These are phyloP conservation scores for Ramphastos sulfuratus DNA, from an alignment of 2,113 vertebrate species.

Conservation along the genomic window DNA sequence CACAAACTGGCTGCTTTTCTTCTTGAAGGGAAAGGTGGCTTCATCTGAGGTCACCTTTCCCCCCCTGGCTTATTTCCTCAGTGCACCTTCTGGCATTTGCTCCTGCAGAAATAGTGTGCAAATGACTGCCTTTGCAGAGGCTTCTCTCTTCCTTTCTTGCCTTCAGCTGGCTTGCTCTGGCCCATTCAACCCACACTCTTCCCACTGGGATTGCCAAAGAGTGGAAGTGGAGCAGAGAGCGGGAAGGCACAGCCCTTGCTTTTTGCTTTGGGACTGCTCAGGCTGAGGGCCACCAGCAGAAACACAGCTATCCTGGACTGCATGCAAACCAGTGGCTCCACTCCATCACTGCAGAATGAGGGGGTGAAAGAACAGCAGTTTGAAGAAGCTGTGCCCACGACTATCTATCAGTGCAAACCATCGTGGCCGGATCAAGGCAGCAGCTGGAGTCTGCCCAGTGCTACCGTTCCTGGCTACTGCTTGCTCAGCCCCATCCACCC, in stretches of 20 bases:
- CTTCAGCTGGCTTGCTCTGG: not conserved
- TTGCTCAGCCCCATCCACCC: not conserved
- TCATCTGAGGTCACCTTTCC: not conserved
- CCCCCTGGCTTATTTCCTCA: not conserved
- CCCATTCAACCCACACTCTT: not conserved
- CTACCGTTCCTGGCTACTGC: not conserved
- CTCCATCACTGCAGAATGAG: not conserved
- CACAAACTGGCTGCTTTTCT: not conserved
- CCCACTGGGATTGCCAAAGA: not conserved
- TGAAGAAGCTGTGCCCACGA: not conserved
- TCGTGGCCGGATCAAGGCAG: not conserved
- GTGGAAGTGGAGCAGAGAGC: not conserved
- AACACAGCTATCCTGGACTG: not conserved
- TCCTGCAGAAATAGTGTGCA: not conserved
- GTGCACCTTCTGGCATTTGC: not conserved
- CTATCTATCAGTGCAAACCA: not conserved
- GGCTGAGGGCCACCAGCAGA: not conserved
- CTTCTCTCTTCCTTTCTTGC: not conserved
- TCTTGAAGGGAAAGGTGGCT: not conserved
- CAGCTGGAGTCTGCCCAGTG: slow-evolving; percentile 4
- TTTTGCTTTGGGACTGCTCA: accelerated
- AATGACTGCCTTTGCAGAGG: not conserved
- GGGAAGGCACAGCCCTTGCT: accelerated
- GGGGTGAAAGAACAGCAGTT: not conserved
- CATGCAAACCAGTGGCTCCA: accelerated